phyloP scores from a whole-genome alignment of 2,797 vertebrate species.

The Leptodactylus fallax region DNA sequence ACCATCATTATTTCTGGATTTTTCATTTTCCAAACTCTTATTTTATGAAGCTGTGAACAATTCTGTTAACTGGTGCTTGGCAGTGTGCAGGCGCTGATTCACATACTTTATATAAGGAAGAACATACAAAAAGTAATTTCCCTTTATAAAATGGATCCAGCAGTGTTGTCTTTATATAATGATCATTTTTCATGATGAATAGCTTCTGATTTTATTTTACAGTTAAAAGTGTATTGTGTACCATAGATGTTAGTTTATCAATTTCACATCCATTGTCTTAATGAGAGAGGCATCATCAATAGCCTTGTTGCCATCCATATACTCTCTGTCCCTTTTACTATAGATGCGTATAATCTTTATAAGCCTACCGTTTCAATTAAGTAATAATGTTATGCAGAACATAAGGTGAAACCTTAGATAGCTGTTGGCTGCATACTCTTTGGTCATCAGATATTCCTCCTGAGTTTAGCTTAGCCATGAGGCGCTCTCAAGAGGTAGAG shows the following conservation, averaged over 20 bases:
- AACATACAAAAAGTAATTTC: background rate
- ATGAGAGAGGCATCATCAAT: background rate
- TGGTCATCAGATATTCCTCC: too few species aligned
- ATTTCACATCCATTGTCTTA: background rate
- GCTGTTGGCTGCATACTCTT: too few species aligned
- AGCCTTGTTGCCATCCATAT: background rate
- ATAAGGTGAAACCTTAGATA: too few species aligned
- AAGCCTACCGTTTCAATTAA: too few species aligned
- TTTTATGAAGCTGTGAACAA: background rate
- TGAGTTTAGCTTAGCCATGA: too few species aligned
- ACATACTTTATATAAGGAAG: background rate
- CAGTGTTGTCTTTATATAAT: background rate
- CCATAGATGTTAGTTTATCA: background rate
- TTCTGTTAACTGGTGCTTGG: background rate
- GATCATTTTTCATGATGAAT: background rate
- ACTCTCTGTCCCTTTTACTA: too few species aligned
- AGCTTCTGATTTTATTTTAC: conserved; percentile 1
- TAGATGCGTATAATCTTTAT: too few species aligned
- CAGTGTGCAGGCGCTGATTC: background rate
- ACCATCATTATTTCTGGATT: background rate
- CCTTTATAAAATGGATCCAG: background rate
- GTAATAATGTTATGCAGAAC: too few species aligned
- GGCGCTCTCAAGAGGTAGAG: too few species aligned
- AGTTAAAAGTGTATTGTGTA: background rate
- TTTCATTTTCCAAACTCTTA: background rate